These are phyloP conservation scores for Cetonia aurata DNA, from an alignment of 2,888 invertebrate species.

Conservation along the genomic window DNA sequence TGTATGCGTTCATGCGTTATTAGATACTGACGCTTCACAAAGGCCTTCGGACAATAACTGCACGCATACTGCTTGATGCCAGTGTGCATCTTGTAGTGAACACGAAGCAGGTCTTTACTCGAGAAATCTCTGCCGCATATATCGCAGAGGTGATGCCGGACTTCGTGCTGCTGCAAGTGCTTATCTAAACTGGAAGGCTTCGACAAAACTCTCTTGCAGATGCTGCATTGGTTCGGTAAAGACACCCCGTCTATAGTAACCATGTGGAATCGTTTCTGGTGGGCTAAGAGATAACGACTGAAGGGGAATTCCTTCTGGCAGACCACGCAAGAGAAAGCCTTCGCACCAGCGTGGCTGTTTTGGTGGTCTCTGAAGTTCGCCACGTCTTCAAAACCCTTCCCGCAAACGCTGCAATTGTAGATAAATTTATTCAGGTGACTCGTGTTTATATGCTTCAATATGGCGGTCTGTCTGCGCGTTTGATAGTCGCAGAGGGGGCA, in stretches of 20 bases:
- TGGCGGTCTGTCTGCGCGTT: slow-evolving; percentile 56
- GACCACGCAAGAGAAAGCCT: slow-evolving; percentile 68
- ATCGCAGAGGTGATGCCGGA: slow-evolving; percentile 70
- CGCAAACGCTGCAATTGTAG: slow-evolving; percentile 69
- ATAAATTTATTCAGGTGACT: slow-evolving; percentile 63
- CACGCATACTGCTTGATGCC: slow-evolving; percentile 64
- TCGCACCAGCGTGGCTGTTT: slow-evolving; percentile 70
- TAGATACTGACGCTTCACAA: slow-evolving; percentile 63
- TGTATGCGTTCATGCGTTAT: slow-evolving; percentile 64
- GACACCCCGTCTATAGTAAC: too few relatives aligned
- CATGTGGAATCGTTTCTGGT: too few relatives aligned
- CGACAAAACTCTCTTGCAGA: too few relatives aligned
- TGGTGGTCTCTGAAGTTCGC: slow-evolving; percentile 70
- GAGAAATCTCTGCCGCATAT: slow-evolving; percentile 71
- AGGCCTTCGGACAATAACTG: slow-evolving; percentile 62
- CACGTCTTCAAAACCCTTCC: slow-evolving; percentile 70
- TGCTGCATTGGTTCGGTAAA: slow-evolving; percentile 49
- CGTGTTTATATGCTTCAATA: slow-evolving; percentile 60
- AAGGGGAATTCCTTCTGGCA: slow-evolving; percentile 63
- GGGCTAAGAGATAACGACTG: neutral
- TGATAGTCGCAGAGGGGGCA: slow-evolving; percentile 60
- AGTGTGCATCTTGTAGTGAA: slow-evolving; percentile 62
- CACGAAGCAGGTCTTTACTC: slow-evolving; percentile 69
- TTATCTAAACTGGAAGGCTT: slow-evolving; percentile 55
- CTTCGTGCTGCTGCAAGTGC: slow-evolving; percentile 68